Evolutionary conservation across 2,888 invertebrate species (phyloP).

Genomic region (Rugalucina vietnamica): DNA sequence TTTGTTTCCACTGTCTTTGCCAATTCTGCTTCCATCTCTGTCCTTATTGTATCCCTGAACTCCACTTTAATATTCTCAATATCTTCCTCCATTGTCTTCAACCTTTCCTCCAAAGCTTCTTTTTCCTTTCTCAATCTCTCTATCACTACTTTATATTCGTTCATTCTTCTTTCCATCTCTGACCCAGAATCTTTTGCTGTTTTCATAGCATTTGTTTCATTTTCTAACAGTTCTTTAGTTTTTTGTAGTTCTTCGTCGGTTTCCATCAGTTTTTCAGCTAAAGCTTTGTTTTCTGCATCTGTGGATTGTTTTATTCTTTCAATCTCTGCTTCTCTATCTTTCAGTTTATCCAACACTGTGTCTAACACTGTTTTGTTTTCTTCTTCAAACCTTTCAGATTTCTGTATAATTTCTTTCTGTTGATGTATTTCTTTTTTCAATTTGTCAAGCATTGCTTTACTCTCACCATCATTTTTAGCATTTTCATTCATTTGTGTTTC

Average conservation of each 20-base stretch:
- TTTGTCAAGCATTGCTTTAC: conserved; percentile 5
- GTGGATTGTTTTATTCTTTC: conserved; percentile 9
- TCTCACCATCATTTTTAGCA: conserved; percentile 28
- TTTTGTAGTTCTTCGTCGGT: neutral
- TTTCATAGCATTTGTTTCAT: neutral
- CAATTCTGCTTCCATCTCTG: conserved; percentile 60
- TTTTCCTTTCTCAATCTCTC: conserved; percentile 44
- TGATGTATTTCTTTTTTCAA: conserved; percentile 41
- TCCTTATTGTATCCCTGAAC: conserved; percentile 53
- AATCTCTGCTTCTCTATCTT: conserved; percentile 47
- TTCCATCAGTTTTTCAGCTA: neutral
- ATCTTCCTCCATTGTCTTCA: conserved; percentile 24
- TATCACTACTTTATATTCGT: neutral
- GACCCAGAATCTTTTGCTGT: conserved; percentile 34
- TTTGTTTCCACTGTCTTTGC: conserved; percentile 64
- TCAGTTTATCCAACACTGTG: conserved; percentile 42
- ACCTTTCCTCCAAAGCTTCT: conserved; percentile 27
- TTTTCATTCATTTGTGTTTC: conserved; percentile 22
- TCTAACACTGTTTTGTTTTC: conserved; percentile 47
- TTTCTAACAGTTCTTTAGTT: neutral
- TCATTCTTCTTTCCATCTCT: conserved; percentile 30
- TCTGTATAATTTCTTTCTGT: conserved; percentile 32
- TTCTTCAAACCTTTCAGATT: conserved; percentile 39
- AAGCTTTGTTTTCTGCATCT: conserved; percentile 1
- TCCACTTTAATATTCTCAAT: conserved; percentile 47